Percentiles rank a stretch among this genome's conserved stretches.
Evolutionary conservation across 2,797 vertebrate genomes (phyloP).

Genomic region (Coregonus ussuriensis): DNA sequence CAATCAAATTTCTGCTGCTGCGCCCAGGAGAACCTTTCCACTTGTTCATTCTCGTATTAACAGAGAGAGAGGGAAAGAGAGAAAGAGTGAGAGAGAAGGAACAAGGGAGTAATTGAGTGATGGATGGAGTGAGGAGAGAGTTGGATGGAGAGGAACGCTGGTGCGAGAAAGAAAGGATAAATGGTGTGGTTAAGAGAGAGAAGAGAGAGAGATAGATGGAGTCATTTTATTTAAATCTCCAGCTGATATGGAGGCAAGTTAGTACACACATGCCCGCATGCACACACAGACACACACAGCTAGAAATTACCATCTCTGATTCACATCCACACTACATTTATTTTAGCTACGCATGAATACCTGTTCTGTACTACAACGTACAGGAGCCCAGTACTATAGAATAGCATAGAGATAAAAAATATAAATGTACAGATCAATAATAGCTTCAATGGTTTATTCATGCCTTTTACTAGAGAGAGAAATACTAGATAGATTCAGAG

Average conservation of each 20-base stretch:
- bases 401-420: not conserved
- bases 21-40: no score
- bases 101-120: not conserved
- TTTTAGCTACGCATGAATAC: not conserved
- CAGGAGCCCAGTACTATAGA: no score
- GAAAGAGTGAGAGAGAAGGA: not conserved
- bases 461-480: not conserved
- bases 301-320: not conserved
- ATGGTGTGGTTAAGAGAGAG: not conserved
- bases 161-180: no score
- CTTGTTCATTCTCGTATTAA: not conserved
- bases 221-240: constrained; percentile 9
- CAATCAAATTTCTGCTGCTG: no score
- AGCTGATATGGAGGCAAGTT: not conserved
- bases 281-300: not conserved
- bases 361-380: not conserved
- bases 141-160: not conserved
- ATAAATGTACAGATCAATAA: not conserved
- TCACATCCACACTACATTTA: not conserved
- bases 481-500: not conserved
- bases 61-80: not conserved
- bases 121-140: not conserved
- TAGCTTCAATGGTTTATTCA: not conserved
- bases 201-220: not conserved
- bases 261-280: not conserved